Evolutionary conservation across 2,888 invertebrate genomes (phyloP).

Genomic region (Theretra japonica): DNA sequence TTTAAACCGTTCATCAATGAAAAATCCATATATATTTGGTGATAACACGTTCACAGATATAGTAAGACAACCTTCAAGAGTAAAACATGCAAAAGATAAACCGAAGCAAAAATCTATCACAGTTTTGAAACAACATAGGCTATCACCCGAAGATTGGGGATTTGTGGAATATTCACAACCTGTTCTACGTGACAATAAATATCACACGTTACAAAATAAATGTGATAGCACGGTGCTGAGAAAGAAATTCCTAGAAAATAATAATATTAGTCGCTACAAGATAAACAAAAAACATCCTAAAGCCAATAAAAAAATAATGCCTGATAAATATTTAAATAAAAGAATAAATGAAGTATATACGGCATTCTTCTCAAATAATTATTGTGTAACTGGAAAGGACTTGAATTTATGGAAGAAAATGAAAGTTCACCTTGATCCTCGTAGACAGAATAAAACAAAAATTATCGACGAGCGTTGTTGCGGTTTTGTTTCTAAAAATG

Average conservation of each 20-base stretch:
- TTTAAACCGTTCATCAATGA: not conserved
- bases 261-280: not conserved
- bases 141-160: not conserved
- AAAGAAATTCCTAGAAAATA: not conserved
- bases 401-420: conserved; percentile 18
- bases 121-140: not conserved
- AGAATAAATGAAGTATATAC: not conserved
- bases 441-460: not conserved
- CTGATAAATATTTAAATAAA: not conserved
- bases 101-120: not conserved
- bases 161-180: not conserved
- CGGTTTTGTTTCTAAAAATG: too few species aligned
- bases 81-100: conserved; percentile 4
- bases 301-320: too few species aligned
- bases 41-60: not conserved
- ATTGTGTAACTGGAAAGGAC: conserved; percentile 1
- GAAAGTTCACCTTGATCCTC: not conserved
- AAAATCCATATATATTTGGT: not conserved
- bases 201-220: conserved; percentile 6
- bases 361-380: not conserved
- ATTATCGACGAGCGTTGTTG: too few species aligned
- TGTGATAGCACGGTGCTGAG: not conserved
- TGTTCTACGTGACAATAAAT: not conserved
- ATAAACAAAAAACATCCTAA: not conserved
- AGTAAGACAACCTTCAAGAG: not conserved